Percentiles rank a stretch among this genome's conserved stretches.
Evolutionary conservation across 2,113 vertebrate genomes (phyloP).

Genomic region (Brachirus orientalis): DNA sequence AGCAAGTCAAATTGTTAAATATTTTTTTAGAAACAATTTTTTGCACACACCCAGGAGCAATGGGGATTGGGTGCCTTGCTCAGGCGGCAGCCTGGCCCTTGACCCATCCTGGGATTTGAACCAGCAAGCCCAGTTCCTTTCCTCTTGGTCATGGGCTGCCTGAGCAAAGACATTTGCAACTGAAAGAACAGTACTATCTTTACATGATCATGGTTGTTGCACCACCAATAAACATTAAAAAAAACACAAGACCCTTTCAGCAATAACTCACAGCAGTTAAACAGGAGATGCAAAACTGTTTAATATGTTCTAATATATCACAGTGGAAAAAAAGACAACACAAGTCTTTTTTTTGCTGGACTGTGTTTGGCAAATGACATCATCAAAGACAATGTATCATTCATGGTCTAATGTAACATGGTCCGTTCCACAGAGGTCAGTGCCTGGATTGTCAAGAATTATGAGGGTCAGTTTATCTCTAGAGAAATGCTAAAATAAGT

Average conservation of each 20-base stretch:
- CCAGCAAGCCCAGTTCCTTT: too few relatives aligned
- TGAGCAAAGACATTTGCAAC: neutral
- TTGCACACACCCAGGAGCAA: neutral
- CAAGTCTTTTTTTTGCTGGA: conserved; percentile 46
- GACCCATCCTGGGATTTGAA: too few relatives aligned
- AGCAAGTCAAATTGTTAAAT: neutral
- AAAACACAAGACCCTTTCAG: conserved; percentile 4
- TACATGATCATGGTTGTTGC: too few relatives aligned
- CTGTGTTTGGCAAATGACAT: conserved; percentile 70
- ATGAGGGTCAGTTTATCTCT: conserved; percentile 32
- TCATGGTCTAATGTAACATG: conserved; percentile 41
- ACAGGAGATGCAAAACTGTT: conserved; percentile 71
- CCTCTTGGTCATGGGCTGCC: too few relatives aligned
- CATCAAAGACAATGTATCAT: conserved; percentile 62
- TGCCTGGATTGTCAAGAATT: conserved; percentile 65
- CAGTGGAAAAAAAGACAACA: conserved; percentile 71
- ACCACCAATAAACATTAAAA: too few relatives aligned
- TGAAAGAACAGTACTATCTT: neutral
- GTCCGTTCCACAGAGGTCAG: conserved; percentile 44
- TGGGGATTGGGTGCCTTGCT: too few relatives aligned
- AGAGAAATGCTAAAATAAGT: conserved; percentile 46
- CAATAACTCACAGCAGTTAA: conserved; percentile 5
- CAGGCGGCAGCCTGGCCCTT: too few relatives aligned
- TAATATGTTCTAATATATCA: conserved; percentile 69
- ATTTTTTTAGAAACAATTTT: too few relatives aligned